Percentiles rank a stretch among this genome's conserved stretches.
Conservation (phyloP, 35 echinoderm and acorn worm genomes). For the Antedon bifida region DNA sequence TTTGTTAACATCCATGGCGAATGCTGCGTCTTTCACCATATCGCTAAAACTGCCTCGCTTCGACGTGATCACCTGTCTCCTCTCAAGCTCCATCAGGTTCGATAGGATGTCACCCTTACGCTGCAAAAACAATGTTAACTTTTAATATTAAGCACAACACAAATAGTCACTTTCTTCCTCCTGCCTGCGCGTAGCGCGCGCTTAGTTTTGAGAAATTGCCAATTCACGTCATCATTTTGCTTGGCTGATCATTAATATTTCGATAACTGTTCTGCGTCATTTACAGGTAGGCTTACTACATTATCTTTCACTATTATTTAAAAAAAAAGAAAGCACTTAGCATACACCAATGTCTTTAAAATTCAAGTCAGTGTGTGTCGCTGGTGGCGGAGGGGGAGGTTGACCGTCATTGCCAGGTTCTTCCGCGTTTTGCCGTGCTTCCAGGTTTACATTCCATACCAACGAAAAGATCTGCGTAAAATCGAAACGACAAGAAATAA, state of each 20-base stretch:
- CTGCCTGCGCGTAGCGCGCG: no score
- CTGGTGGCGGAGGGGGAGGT: not conserved
- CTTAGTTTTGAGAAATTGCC: no score
- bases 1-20: not conserved
- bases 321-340: not conserved
- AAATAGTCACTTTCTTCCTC: no score
- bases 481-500: no score
- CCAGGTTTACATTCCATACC: slow-evolving; percentile 34
- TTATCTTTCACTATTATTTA: no score
- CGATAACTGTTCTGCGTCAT: no score
- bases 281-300: no score
- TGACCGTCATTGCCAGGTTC: not conserved
- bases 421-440: slow-evolving; percentile 1
- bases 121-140: not conserved
- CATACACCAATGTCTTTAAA: slow-evolving; percentile 45
- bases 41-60: not conserved
- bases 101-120: not conserved
- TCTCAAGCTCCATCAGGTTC: not conserved
- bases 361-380: not conserved
- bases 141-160: no score
- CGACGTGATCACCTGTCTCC: not conserved
- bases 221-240: no score
- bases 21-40: not conserved
- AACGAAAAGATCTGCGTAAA: slow-evolving; percentile 61
- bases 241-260: no score